These are phyloP conservation scores for Synodontis membranacea DNA, from an alignment of 2,113 vertebrate species.

Conservation along the genomic window DNA sequence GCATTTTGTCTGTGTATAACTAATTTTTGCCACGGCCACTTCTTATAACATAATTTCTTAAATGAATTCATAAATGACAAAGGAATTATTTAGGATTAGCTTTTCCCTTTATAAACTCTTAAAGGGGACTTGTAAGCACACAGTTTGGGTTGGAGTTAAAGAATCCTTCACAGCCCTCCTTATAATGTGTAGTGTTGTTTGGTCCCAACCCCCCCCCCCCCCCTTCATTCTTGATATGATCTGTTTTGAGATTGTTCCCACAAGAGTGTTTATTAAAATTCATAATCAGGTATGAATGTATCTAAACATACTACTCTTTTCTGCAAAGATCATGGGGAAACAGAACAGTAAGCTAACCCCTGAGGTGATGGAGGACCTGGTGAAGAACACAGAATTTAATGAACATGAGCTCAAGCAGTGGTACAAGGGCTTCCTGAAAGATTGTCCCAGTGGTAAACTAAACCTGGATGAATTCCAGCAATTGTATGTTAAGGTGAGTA, in stretches of 20 bases:
- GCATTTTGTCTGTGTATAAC: neutral
- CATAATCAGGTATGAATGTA: neutral
- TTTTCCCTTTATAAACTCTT: neutral
- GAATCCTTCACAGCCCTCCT: neutral
- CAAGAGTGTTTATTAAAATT: neutral
- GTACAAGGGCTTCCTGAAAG: constrained; percentile 81
- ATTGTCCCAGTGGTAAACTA: constrained; percentile 76
- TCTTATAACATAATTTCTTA: neutral
- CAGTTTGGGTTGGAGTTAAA: neutral
- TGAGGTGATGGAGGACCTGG: constrained; percentile 98
- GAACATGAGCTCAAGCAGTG: constrained; percentile 81
- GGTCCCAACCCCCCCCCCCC: neutral
- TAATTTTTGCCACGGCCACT: neutral
- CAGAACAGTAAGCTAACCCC: constrained; percentile 99
- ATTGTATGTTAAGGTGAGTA: constrained; percentile 76
- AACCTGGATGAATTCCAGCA: constrained; percentile 81
- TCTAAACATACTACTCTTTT: constrained; percentile 34
- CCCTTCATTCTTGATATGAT: neutral
- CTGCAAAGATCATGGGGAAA: constrained; percentile 93
- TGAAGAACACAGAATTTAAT: constrained; percentile 89
- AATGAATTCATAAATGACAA: neutral
- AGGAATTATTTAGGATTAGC: neutral
- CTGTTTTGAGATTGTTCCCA: neutral
- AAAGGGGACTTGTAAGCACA: neutral
- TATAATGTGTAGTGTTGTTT: neutral